phyloP scores from a whole-genome alignment of 2,113 vertebrate genomes.

The Salvator merianae region DNA sequence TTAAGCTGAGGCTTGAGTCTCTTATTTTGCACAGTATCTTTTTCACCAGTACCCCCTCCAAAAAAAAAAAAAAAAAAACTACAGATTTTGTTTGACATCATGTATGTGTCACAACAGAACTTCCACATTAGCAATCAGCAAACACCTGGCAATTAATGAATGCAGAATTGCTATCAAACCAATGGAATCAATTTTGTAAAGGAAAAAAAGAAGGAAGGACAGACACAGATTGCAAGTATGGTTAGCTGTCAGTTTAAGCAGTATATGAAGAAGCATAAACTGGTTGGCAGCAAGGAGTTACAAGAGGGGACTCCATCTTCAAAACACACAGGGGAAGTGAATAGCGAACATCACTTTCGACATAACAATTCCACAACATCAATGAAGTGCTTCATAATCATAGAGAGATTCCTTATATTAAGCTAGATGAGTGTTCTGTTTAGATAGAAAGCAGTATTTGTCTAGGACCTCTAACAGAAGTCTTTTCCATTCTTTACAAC shows the following conservation, averaged over 20 bases:
- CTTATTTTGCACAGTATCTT: neutral
- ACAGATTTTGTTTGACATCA: neutral
- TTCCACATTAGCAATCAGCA: neutral
- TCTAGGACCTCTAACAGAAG: neutral
- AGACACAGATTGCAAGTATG: neutral
- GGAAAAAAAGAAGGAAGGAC: neutral
- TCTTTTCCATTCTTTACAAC: neutral
- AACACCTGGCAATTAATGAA: neutral
- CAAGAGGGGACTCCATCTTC: neutral
- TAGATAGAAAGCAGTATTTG: neutral
- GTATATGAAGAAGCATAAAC: neutral
- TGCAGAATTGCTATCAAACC: fast-evolving
- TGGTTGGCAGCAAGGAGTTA: too few species aligned
- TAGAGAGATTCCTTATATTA: neutral
- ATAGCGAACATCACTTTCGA: neutral
- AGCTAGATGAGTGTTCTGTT: neutral
- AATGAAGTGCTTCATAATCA: neutral
- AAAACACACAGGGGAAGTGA: neutral
- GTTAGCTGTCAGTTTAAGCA: conserved; percentile 4
- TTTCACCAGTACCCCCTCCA: neutral
- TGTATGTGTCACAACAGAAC: neutral
- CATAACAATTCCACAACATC: neutral
- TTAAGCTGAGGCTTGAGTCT: neutral
- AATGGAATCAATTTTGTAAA: neutral
- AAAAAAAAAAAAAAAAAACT: neutral